Percentiles rank a stretch among this genome's conserved stretches.
These are phyloP conservation scores for Ips nitidus DNA, from an alignment of 1,140 invertebrate genomes.

Conservation along the genomic window DNA sequence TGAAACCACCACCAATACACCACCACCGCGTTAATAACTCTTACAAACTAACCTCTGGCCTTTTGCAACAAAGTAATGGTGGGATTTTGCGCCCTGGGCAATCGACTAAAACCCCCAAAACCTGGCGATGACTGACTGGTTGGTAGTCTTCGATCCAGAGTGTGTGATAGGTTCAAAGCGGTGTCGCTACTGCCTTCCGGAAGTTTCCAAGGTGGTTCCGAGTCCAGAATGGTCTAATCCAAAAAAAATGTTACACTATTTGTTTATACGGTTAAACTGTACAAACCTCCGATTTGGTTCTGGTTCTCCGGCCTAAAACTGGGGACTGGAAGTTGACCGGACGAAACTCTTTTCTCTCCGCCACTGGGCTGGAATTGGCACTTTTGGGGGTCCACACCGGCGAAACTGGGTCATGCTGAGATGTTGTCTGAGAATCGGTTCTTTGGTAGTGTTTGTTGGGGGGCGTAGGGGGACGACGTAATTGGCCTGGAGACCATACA, in stretches of 20 bases:
- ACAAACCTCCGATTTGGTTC: slow-evolving; percentile 44
- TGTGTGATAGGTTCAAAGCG: slow-evolving; percentile 49
- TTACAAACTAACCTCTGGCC: slow-evolving; percentile 69
- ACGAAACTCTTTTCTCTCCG: slow-evolving; percentile 69
- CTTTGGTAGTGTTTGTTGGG: slow-evolving; percentile 53
- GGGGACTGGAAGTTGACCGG: slow-evolving; percentile 77
- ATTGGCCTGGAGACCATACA: slow-evolving; percentile 54
- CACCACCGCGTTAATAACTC: neutral
- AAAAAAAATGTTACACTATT: no score
- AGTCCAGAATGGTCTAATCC: neutral
- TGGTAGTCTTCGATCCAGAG: slow-evolving; percentile 58
- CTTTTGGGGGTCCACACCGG: slow-evolving; percentile 75
- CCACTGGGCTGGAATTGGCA: slow-evolving; percentile 63
- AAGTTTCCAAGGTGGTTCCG: slow-evolving; percentile 52
- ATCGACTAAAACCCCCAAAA: slow-evolving; percentile 57
- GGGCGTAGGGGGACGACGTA: slow-evolving; percentile 29
- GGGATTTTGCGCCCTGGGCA: slow-evolving; percentile 83
- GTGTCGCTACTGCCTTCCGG: slow-evolving; percentile 40
- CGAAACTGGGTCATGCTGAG: slow-evolving; percentile 58
- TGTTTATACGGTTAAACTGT: neutral
- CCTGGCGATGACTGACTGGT: slow-evolving; percentile 68
- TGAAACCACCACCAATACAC: slow-evolving; percentile 46
- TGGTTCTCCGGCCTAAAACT: slow-evolving; percentile 59
- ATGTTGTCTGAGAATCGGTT: slow-evolving; percentile 34
- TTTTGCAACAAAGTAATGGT: slow-evolving; percentile 87